These are phyloP conservation scores for Lacerta bilineata DNA, from an alignment of 2,797 vertebrate species.

Conservation along the genomic window DNA sequence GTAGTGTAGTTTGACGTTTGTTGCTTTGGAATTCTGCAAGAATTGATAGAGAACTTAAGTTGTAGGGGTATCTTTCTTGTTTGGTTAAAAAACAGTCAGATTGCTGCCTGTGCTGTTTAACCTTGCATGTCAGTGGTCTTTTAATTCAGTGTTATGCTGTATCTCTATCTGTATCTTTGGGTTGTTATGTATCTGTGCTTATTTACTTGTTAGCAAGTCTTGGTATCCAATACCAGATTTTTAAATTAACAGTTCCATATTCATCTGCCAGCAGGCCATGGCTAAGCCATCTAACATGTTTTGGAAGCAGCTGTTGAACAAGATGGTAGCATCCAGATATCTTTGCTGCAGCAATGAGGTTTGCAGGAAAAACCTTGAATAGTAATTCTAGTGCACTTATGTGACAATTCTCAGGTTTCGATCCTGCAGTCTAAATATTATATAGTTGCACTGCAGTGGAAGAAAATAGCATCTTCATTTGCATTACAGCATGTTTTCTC, in stretches of 20 bases:
- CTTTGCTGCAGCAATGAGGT: slow-evolving; percentile 36
- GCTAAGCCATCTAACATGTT: slow-evolving; percentile 50
- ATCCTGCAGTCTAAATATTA: background rate
- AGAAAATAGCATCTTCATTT: background rate
- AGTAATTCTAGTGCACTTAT: slow-evolving; percentile 44
- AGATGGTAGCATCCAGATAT: slow-evolving; percentile 34
- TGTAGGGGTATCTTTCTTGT: background rate
- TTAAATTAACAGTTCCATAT: slow-evolving; percentile 62
- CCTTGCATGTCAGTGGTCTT: slow-evolving; percentile 29
- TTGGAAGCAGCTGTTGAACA: slow-evolving; percentile 58
- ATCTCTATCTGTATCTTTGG: slow-evolving; percentile 31
- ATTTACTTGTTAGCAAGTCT: slow-evolving; percentile 57
- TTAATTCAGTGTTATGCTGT: slow-evolving; percentile 55
- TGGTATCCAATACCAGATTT: slow-evolving; percentile 54
- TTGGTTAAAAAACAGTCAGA: slow-evolving; percentile 20
- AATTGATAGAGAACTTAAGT: too few species aligned
- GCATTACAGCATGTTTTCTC: background rate
- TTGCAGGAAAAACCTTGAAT: slow-evolving; percentile 37
- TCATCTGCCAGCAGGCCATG: slow-evolving; percentile 53
- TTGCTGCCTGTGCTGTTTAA: background rate
- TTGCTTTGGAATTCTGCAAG: background rate
- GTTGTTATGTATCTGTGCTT: slow-evolving; percentile 42
- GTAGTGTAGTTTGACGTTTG: background rate
- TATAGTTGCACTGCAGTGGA: background rate
- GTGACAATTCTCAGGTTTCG: slow-evolving; percentile 26